phyloP scores from a whole-genome alignment of 2,888 invertebrate species.

The Sussaba pulchella region DNA sequence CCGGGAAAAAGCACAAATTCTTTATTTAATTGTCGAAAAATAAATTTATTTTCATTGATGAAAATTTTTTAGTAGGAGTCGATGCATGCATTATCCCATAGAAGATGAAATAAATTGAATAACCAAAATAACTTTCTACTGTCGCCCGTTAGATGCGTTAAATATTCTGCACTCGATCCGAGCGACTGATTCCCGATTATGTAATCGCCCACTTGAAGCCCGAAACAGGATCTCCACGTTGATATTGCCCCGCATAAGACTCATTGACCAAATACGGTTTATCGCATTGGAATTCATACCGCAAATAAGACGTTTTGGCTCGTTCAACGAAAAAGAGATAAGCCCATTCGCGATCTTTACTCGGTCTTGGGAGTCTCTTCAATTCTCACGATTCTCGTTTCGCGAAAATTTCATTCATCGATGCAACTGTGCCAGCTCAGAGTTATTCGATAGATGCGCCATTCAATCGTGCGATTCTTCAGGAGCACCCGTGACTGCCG shows the following conservation, averaged over 20 bases:
- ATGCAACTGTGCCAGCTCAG: conserved; percentile 5
- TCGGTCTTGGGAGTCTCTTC: not conserved
- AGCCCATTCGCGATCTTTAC: not conserved
- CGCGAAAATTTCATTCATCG: not conserved
- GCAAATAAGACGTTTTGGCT: conserved; percentile 29
- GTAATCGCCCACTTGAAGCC: conserved; percentile 1
- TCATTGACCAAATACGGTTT: conserved; percentile 30
- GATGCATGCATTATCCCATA: too few relatives aligned
- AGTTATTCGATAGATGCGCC: not conserved
- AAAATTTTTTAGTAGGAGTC: too few relatives aligned
- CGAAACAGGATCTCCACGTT: conserved; percentile 15
- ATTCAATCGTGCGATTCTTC: conserved; percentile 6
- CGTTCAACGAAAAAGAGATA: conserved; percentile 14
- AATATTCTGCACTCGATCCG: not conserved
- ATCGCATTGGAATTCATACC: conserved; percentile 39
- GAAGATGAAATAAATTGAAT: too few relatives aligned
- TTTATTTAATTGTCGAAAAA: not conserved
- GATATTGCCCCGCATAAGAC: conserved; percentile 19
- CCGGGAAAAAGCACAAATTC: not conserved
- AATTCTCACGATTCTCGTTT: not conserved
- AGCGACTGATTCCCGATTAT: not conserved
- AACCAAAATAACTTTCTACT: too few relatives aligned
- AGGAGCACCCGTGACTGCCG: too few relatives aligned
- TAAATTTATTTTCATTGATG: too few relatives aligned
- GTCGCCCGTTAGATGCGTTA: too few relatives aligned